Conservation (phyloP, 2,888 invertebrate genomes). For the Mythimna pallens region DNA sequence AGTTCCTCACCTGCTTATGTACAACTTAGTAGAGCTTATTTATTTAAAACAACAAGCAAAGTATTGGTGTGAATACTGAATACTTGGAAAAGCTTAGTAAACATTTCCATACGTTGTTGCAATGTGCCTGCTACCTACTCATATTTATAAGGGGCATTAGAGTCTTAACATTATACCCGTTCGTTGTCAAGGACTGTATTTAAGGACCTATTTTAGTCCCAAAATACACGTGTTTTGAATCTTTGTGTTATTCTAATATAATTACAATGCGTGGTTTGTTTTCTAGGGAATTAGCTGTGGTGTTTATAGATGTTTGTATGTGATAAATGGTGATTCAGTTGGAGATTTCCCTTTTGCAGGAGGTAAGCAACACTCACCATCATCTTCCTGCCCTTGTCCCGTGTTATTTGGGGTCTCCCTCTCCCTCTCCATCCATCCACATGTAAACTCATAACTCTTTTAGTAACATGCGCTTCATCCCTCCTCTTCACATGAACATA, state of each 20-base stretch:
- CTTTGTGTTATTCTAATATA: conserved; percentile 38
- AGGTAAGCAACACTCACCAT: background rate
- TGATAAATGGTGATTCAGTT: conserved; percentile 9
- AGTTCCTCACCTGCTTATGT: conserved; percentile 13
- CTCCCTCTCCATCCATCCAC: too few relatives aligned
- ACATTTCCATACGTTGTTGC: conserved; percentile 10
- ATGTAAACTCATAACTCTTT: too few relatives aligned
- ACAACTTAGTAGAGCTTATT: conserved; percentile 11
- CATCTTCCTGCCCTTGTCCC: too few relatives aligned
- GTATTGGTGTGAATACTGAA: conserved; percentile 10
- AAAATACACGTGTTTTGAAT: conserved; percentile 25
- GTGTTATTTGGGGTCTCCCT: too few relatives aligned
- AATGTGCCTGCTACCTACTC: conserved; percentile 5
- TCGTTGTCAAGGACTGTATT: conserved; percentile 1
- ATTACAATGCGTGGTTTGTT: conserved; percentile 19
- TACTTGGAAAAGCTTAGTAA: conserved; percentile 7
- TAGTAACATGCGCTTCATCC: too few relatives aligned
- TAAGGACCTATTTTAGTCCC: conserved; percentile 12
- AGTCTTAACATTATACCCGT: conserved; percentile 15
- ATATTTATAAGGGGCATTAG: conserved; percentile 42
- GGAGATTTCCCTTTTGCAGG: background rate
- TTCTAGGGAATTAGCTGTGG: background rate
- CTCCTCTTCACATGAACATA: too few relatives aligned
- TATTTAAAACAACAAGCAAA: conserved; percentile 31
- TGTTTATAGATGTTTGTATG: conserved; percentile 22